phyloP scores from a whole-genome alignment of 2,113 vertebrate genomes.

The Macrotus californicus region DNA sequence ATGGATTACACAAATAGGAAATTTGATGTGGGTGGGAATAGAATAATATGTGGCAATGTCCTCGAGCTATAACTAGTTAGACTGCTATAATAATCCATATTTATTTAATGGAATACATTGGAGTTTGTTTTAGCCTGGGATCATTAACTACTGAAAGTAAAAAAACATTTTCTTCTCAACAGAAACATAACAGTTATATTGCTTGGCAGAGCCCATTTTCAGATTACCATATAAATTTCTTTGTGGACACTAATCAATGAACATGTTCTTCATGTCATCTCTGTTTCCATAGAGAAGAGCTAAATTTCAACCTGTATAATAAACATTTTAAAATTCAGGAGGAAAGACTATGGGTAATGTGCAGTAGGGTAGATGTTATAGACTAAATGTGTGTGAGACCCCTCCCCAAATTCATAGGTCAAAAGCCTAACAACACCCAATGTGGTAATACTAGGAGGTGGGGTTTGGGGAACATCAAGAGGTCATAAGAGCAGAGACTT shows the following conservation, averaged over 20 bases:
- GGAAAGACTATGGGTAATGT: neutral
- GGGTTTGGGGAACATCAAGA: neutral
- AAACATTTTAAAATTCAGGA: neutral
- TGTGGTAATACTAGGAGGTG: too few relatives aligned
- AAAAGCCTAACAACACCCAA: neutral
- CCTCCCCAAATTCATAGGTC: neutral
- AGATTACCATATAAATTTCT: neutral
- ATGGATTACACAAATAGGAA: neutral
- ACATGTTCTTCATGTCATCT: neutral
- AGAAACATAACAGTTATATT: neutral
- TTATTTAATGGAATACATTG: neutral
- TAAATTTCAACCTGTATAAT: neutral
- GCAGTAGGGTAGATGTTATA: neutral
- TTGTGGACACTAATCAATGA: neutral
- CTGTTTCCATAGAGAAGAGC: neutral
- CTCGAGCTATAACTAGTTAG: neutral
- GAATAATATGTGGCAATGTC: neutral
- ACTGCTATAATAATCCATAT: neutral
- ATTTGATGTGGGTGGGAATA: neutral
- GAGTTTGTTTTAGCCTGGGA: conserved; percentile 13
- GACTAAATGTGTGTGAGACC: neutral
- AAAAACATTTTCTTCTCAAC: neutral
- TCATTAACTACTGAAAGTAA: neutral
- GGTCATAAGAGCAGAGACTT: neutral
- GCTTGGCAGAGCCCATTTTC: neutral